Conservation (phyloP, 2,113 vertebrate genomes). For the Thunnus maccoyii region DNA sequence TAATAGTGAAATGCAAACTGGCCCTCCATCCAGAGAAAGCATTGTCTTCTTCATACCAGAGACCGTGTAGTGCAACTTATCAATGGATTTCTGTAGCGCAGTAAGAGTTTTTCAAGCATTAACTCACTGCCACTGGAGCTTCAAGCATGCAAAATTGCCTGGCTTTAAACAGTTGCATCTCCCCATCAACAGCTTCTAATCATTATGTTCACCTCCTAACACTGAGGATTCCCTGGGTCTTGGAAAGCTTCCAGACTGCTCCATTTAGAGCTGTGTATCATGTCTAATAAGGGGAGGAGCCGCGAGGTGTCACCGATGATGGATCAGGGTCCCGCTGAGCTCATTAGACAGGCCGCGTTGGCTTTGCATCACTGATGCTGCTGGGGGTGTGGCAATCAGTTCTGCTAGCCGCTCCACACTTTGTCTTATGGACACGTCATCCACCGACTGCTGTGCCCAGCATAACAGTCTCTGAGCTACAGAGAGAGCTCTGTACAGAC, state of each 20-base stretch:
- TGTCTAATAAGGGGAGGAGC: constrained; percentile 84
- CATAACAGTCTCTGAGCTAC: neutral
- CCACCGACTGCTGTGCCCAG: neutral
- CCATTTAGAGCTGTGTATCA: constrained; percentile 87
- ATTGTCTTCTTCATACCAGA: neutral
- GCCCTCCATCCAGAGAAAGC: neutral
- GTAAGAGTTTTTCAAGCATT: neutral
- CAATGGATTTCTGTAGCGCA: neutral
- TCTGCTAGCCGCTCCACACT: constrained; percentile 88
- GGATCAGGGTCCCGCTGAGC: constrained; percentile 93
- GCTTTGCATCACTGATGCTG: constrained; percentile 89
- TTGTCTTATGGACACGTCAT: constrained; percentile 30
- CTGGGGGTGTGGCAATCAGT: constrained; percentile 90
- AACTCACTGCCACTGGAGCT: neutral
- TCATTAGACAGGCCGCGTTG: constrained; percentile 92
- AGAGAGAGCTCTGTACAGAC: neutral
- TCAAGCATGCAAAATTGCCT: constrained; percentile 2
- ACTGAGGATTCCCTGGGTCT: constrained; percentile 63
- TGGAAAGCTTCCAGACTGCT: constrained; percentile 60
- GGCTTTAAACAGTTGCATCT: constrained; percentile 10
- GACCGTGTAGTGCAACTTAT: neutral
- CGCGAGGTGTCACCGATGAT: constrained; percentile 91
- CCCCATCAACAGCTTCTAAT: neutral
- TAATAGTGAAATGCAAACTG: neutral
- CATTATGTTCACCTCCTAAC: neutral